A percentile compares a stretch with the other conserved stretches of the same genome.
Evolutionary conservation across 2,797 vertebrate genomes (phyloP).

Genomic region (Tarsius wallacei): DNA sequence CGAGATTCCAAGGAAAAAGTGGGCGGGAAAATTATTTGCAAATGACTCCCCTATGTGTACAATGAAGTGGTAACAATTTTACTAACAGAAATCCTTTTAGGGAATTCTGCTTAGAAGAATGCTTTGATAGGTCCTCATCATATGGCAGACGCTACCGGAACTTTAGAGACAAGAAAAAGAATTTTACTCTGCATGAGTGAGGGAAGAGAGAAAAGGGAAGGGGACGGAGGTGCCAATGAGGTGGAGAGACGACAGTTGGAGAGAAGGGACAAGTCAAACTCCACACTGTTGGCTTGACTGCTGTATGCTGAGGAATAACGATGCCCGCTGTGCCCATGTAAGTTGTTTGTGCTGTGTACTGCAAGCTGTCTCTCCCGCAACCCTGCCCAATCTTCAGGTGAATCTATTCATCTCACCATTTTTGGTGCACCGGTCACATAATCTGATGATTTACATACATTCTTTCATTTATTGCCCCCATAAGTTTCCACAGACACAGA

Average conservation of each 20-base stretch:
- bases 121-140: not conserved
- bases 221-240: not conserved
- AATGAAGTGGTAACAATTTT: not conserved
- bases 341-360: not conserved
- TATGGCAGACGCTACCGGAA: not conserved
- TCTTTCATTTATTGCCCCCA: not conserved
- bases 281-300: not conserved
- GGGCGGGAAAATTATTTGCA: not conserved
- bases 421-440: not conserved
- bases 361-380: not conserved
- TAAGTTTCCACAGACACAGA: not conserved
- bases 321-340: not conserved
- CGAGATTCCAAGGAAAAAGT: constrained; percentile 41
- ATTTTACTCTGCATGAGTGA: not conserved
- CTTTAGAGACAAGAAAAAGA: not conserved
- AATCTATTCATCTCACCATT: not conserved
- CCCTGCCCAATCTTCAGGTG: not conserved
- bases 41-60: not conserved
- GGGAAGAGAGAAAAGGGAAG: not conserved
- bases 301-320: not conserved
- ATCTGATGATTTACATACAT: not conserved
- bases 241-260: not conserved
- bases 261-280: not conserved
- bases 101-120: constrained; percentile 28
- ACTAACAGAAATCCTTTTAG: not conserved